A percentile compares a stretch with the other conserved stretches of the same genome.
Conservation (phyloP, 1,140 invertebrate species). For the Ctenoplectra terminalis region DNA sequence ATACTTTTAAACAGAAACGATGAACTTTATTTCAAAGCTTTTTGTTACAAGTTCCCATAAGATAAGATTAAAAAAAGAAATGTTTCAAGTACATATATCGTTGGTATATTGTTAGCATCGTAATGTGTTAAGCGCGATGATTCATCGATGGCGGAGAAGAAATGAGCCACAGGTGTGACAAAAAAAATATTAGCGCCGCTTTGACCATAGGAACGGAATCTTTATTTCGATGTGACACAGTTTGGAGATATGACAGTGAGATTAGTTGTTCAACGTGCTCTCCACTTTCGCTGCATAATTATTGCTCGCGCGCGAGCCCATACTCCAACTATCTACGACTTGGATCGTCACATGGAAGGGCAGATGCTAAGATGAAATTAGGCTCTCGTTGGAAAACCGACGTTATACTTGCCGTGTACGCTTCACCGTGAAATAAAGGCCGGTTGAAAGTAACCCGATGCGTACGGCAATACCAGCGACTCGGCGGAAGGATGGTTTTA, state of each 20-base stretch:
- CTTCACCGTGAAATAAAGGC: not conserved
- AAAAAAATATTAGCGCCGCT: slow-evolving; percentile 11
- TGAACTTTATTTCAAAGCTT: too few relatives aligned
- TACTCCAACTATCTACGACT: slow-evolving; percentile 40
- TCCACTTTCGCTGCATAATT: slow-evolving; percentile 43
- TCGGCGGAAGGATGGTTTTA: not conserved
- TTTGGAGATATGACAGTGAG: slow-evolving; percentile 43
- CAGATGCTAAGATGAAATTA: slow-evolving; percentile 52
- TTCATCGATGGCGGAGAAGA: slow-evolving; percentile 25
- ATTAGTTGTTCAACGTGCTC: slow-evolving; percentile 34
- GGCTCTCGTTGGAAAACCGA: slow-evolving; percentile 28
- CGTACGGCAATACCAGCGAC: not conserved
- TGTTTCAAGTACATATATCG: too few relatives aligned
- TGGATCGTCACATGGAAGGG: slow-evolving; percentile 35
- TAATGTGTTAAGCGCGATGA: slow-evolving; percentile 25
- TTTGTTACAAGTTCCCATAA: too few relatives aligned
- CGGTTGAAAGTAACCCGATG: not conserved
- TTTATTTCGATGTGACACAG: slow-evolving; percentile 17
- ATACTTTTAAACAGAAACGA: too few relatives aligned
- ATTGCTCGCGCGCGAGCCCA: slow-evolving; percentile 12
- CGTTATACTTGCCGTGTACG: not conserved
- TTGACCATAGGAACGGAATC: slow-evolving; percentile 28
- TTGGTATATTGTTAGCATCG: too few relatives aligned
- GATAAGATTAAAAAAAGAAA: too few relatives aligned
- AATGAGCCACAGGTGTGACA: slow-evolving; percentile 31